Conservation (phyloP, 2,113 vertebrate genomes). For the Albula glossodonta region DNA sequence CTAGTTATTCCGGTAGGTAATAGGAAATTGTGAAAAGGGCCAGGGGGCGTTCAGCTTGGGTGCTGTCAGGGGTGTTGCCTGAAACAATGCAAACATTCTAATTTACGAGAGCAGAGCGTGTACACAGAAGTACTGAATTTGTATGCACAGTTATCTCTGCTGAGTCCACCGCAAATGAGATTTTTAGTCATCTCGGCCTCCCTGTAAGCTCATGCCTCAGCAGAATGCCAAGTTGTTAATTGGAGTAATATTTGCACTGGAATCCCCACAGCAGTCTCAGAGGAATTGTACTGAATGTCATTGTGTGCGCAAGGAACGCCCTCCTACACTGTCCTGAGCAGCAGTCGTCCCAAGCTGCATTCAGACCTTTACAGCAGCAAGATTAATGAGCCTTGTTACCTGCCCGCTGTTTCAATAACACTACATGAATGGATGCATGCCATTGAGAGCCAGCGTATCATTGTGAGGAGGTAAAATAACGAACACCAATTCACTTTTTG, state of each 20-base stretch:
- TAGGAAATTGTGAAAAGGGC: neutral
- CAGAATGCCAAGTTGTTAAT: neutral
- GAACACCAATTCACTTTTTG: too few relatives aligned
- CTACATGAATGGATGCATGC: neutral
- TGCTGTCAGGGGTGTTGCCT: neutral
- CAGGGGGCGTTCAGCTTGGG: neutral
- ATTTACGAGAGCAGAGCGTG: neutral
- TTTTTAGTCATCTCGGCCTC: neutral
- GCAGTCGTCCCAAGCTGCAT: neutral
- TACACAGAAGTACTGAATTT: neutral
- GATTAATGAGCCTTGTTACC: slow-evolving; percentile 3
- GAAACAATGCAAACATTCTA: neutral
- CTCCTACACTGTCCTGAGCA: neutral
- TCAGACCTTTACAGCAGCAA: neutral
- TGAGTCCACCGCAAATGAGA: neutral
- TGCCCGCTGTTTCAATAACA: neutral
- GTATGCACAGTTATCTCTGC: neutral
- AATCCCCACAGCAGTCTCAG: neutral
- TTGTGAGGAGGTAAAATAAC: neutral
- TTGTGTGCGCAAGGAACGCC: neutral
- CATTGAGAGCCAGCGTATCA: neutral
- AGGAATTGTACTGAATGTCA: neutral
- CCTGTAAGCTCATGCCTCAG: neutral
- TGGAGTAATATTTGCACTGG: neutral
- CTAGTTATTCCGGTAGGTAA: too few relatives aligned